A percentile compares a stretch with the other conserved stretches of the same genome.
These are phyloP conservation scores for Apolygus lucorum DNA, from an alignment of 1,140 invertebrate genomes.

Conservation along the genomic window DNA sequence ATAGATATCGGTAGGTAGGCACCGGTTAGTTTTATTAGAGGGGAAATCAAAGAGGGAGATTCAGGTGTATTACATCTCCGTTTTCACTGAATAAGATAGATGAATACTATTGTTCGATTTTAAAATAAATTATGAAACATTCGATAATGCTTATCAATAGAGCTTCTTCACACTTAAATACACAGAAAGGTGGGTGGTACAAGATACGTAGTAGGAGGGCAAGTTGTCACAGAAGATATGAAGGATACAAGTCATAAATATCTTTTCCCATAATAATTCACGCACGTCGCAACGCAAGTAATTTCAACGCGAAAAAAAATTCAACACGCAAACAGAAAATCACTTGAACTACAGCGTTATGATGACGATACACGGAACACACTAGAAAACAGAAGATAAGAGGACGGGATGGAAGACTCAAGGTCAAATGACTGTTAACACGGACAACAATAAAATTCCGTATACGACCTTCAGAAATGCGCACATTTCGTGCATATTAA, in stretches of 20 bases:
- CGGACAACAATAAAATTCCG: not conserved
- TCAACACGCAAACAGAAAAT: not conserved
- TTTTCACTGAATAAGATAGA: not conserved
- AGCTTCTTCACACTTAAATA: too few species aligned
- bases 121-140: too few species aligned
- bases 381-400: not conserved
- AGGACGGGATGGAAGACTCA: not conserved
- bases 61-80: not conserved
- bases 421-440: not conserved
- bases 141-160: too few species aligned
- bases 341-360: not conserved
- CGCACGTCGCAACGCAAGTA: too few species aligned
- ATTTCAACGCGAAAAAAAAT: not conserved
- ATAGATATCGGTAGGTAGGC: not conserved
- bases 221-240: too few species aligned
- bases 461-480: not conserved
- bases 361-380: not conserved
- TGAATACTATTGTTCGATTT: too few species aligned
- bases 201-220: too few species aligned
- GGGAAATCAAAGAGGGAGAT: not conserved
- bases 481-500: too few species aligned
- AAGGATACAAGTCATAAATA: constrained; percentile 6
- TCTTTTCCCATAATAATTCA: constrained; percentile 2
- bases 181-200: too few species aligned
- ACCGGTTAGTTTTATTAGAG: not conserved